Evolutionary conservation across 2,797 vertebrate genomes (phyloP).

Genomic region (Mus caroli): DNA sequence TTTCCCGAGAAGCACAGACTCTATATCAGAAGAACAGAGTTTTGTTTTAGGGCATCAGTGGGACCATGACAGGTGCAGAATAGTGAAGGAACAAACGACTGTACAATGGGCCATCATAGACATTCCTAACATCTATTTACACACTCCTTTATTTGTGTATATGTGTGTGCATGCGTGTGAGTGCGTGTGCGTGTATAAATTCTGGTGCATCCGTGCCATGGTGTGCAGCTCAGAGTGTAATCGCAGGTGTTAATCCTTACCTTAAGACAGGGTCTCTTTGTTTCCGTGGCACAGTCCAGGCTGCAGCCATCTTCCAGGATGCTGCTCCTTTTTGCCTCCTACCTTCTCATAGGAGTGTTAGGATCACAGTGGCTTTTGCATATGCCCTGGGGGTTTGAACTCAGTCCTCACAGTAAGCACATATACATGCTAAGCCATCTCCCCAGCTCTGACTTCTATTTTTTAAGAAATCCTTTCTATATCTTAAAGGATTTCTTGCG

Average conservation of each 20-base stretch:
- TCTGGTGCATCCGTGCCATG: background rate
- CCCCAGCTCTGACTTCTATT: background rate
- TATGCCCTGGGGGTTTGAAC: background rate
- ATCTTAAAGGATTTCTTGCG: background rate
- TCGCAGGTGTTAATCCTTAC: background rate
- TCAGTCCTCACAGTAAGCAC: background rate
- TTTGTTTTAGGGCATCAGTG: background rate
- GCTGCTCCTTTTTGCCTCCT: background rate
- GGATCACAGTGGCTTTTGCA: background rate
- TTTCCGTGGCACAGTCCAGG: background rate
- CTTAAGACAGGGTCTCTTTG: background rate
- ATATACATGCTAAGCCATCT: no score
- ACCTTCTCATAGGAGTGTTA: background rate
- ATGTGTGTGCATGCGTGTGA: background rate
- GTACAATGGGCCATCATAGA: background rate
- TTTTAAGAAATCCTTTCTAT: constrained; percentile 47
- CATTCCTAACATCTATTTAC: constrained; percentile 14
- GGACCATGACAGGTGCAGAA: constrained; percentile 4
- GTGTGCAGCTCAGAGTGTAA: background rate
- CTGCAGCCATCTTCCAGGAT: background rate
- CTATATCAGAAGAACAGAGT: constrained; percentile 55
- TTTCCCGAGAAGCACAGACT: background rate
- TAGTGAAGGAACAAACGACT: constrained; percentile 46
- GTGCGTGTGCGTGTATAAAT: background rate
- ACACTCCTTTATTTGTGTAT: background rate